Percentiles rank a stretch among this genome's conserved stretches.
Conservation (phyloP, 2,797 vertebrate genomes). For the Lates japonicus region DNA sequence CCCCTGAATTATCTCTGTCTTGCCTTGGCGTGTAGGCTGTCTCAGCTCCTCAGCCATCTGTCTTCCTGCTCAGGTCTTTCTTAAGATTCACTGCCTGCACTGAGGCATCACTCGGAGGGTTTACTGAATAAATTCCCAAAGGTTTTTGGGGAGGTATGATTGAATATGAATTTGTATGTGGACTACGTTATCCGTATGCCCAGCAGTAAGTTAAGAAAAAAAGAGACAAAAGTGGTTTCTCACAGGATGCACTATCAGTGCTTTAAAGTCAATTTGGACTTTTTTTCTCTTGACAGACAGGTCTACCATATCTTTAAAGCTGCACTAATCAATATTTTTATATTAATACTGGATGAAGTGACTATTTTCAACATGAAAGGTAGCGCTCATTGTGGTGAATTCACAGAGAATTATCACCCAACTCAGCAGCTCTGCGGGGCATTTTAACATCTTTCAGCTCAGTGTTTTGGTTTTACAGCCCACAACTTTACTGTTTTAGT, state of each 20-base stretch:
- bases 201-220: not conserved
- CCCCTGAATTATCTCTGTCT: constrained; percentile 38
- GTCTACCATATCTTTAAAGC: not conserved
- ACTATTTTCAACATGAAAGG: not conserved
- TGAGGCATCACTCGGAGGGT: constrained; percentile 13
- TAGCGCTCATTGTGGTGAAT: not conserved
- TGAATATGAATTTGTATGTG: constrained; percentile 39
- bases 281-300: not conserved
- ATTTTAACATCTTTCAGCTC: not conserved
- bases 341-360: not conserved
- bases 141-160: constrained; percentile 12
- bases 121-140: constrained; percentile 48
- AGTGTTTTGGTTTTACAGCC: not conserved
- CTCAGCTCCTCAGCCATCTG: constrained; percentile 30
- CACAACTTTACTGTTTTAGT: constrained; percentile 2
- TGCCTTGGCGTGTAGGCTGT: constrained; percentile 14
- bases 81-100: constrained; percentile 34
- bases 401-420: not conserved
- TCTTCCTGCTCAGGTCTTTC: constrained; percentile 38
- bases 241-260: not conserved
- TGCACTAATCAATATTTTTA: not conserved
- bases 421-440: no score
- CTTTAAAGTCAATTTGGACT: not conserved
- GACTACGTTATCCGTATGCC: constrained; percentile 15
- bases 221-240: not conserved